Conservation (phyloP, 2,113 vertebrate genomes). For the Oophaga pumilio region DNA sequence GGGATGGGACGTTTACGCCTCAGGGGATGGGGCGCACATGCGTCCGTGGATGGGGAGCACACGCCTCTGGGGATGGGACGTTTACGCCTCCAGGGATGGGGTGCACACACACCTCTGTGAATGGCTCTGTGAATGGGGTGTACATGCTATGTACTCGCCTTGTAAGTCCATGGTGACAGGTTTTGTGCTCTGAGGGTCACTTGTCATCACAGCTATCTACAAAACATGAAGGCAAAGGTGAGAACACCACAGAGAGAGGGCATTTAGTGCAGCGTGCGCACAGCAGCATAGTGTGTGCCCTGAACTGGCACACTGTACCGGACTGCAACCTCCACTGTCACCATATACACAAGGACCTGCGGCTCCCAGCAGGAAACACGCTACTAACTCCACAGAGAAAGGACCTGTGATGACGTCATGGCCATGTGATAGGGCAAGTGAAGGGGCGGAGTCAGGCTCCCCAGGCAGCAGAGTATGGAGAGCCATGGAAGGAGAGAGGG, state of each 20-base stretch:
- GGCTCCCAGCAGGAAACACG: background rate
- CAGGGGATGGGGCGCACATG: too few species aligned
- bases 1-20: too few species aligned
- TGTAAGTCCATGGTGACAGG: background rate
- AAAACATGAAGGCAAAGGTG: background rate
- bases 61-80: too few species aligned
- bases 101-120: too few species aligned
- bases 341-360: background rate
- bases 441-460: background rate
- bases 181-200: background rate
- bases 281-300: background rate
- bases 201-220: background rate
- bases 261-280: background rate
- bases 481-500: too few species aligned
- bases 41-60: too few species aligned
- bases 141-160: slow-evolving; percentile 13
- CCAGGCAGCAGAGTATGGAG: too few species aligned
- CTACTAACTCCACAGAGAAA: background rate
- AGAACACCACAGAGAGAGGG: background rate
- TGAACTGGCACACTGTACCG: background rate
- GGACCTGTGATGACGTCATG: background rate
- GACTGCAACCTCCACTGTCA: background rate
- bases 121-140: too few species aligned
- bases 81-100: too few species aligned
- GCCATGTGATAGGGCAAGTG: background rate